Evolutionary conservation across 2,113 vertebrate species (phyloP).

Genomic region (Speoplatyrhinus poulsoni): DNA sequence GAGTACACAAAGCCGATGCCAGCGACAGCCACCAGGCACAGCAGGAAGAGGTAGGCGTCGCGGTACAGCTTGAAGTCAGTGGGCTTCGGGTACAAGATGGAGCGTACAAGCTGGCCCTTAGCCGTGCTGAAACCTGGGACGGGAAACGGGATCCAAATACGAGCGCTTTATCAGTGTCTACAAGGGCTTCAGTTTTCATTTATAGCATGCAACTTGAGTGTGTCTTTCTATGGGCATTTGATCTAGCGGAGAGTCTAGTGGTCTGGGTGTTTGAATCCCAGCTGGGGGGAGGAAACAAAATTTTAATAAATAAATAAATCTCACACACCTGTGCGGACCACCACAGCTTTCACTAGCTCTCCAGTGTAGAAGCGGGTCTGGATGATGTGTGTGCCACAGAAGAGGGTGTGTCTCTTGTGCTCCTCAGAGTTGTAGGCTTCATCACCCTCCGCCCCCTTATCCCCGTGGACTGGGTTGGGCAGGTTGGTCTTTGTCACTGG

Average conservation of each 20-base stretch:
- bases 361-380: conserved; percentile 97
- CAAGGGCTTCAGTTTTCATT: background rate
- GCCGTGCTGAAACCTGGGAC: conserved; percentile 91
- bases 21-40: conserved; percentile 92
- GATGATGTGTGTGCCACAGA: conserved; percentile 94
- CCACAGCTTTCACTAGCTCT: conserved; percentile 92
- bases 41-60: conserved; percentile 94
- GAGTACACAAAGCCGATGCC: conserved; percentile 93
- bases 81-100: conserved; percentile 97
- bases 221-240: too few relatives aligned
- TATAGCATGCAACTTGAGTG: too few relatives aligned
- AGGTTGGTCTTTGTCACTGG: conserved; percentile 97
- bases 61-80: conserved; percentile 97
- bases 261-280: too few relatives aligned
- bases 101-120: conserved; percentile 96
- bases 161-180: background rate
- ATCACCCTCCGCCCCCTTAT: conserved; percentile 69
- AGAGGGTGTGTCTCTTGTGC: conserved; percentile 92
- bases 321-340: conserved; percentile 88
- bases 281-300: background rate
- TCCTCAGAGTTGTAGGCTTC: conserved; percentile 83
- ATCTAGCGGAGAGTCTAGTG: too few relatives aligned
- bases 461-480: conserved; percentile 82
- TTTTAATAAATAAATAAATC: background rate
- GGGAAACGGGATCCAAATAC: background rate